phyloP scores from a whole-genome alignment of 1,140 invertebrate genomes.

The Danaus plexippus region DNA sequence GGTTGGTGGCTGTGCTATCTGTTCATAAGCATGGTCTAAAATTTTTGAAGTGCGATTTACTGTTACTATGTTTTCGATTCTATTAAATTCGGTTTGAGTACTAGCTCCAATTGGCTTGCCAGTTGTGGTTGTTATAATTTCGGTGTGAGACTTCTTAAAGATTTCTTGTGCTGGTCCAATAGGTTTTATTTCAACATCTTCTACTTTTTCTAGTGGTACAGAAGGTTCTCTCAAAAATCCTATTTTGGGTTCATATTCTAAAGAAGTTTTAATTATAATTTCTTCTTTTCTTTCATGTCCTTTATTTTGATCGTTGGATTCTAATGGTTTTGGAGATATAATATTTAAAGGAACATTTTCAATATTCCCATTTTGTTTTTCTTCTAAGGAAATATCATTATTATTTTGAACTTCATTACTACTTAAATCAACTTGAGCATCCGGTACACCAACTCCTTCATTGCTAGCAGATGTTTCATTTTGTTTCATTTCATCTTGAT shows the following conservation, averaged over 20 bases:
- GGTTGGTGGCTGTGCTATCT: slow-evolving; percentile 41
- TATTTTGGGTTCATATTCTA: slow-evolving; percentile 27
- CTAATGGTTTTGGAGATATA: slow-evolving; percentile 14
- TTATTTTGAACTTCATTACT: slow-evolving; percentile 1
- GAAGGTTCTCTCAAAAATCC: slow-evolving; percentile 48
- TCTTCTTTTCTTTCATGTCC: slow-evolving; percentile 19
- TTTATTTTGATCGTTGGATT: slow-evolving; percentile 21
- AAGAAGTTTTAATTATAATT: slow-evolving; percentile 8
- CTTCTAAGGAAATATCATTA: slow-evolving; percentile 13
- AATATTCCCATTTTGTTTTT: slow-evolving; percentile 2
- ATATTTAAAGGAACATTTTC: slow-evolving; percentile 5
- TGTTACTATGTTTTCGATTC: slow-evolving; percentile 58
- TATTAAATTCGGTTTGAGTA: slow-evolving; percentile 60
- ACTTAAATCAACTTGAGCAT: no score
- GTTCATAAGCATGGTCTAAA: slow-evolving; percentile 54
- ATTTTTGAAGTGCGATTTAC: slow-evolving; percentile 61
- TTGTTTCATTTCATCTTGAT: slow-evolving; percentile 17
- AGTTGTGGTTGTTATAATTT: slow-evolving; percentile 55
- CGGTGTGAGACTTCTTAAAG: slow-evolving; percentile 54
- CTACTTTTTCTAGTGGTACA: slow-evolving; percentile 57
- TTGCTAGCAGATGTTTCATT: slow-evolving; percentile 11
- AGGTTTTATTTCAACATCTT: slow-evolving; percentile 64
- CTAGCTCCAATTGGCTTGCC: slow-evolving; percentile 40
- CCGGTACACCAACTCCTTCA: no score
- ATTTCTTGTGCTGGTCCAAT: slow-evolving; percentile 47